These are phyloP conservation scores for Gephyroberyx darwinii DNA, from an alignment of 2,797 vertebrate species.

Conservation along the genomic window DNA sequence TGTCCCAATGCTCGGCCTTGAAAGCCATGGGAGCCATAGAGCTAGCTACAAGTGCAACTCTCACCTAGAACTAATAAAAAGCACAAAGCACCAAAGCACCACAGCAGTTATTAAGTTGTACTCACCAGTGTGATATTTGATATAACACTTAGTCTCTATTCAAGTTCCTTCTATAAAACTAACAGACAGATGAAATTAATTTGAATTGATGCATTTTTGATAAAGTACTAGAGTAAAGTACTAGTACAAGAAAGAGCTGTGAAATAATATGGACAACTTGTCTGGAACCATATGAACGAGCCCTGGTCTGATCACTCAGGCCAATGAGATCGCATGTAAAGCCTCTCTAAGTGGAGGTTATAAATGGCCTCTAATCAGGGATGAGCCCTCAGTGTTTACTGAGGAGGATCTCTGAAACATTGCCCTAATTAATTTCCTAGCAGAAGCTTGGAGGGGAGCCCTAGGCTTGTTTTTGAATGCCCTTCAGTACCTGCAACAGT, in stretches of 20 bases:
- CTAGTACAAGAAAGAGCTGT: conserved; percentile 43
- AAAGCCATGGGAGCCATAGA: conserved; percentile 60
- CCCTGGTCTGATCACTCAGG: conserved; percentile 61
- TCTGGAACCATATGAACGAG: conserved; percentile 41
- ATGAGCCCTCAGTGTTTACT: conserved; percentile 78
- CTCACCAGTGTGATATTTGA: background rate
- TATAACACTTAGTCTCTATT: conserved; percentile 5
- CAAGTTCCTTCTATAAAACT: background rate
- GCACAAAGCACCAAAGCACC: conserved; percentile 51
- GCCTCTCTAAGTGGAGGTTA: conserved; percentile 78
- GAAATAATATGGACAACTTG: conserved; percentile 42
- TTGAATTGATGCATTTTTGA: conserved; percentile 13
- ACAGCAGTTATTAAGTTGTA: conserved; percentile 18
- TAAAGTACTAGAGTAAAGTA: conserved; percentile 15
- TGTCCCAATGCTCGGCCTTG: conserved; percentile 66
- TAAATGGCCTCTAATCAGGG: conserved; percentile 82
- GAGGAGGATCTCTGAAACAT: conserved; percentile 77
- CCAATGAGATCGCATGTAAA: conserved; percentile 74
- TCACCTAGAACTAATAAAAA: conserved; percentile 60
- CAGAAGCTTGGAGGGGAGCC: conserved; percentile 42
- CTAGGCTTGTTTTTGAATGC: conserved; percentile 65
- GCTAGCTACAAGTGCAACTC: conserved; percentile 28
- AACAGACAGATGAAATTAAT: background rate
- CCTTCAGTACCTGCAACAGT: conserved; percentile 64
- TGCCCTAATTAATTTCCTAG: conserved; percentile 80